Percentiles rank a stretch among this genome's conserved stretches.
Evolutionary conservation across 1,140 invertebrate species (phyloP).

Genomic region (Lethocerus indicus): DNA sequence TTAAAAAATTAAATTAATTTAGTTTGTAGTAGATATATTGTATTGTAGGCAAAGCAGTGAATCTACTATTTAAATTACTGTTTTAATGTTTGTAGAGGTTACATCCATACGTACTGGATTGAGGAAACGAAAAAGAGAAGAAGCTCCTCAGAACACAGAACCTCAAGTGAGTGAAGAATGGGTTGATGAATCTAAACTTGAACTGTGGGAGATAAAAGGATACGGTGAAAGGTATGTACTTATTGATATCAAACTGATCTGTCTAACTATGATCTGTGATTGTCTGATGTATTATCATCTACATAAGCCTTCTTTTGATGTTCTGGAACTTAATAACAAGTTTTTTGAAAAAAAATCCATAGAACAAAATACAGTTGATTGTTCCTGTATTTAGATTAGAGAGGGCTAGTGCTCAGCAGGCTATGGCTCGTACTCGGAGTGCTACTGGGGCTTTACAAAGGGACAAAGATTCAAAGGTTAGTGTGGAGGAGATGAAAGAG

Average conservation of each 20-base stretch:
- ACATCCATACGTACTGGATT: constrained; percentile 85
- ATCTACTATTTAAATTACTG: neutral
- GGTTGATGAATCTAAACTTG: constrained; percentile 90
- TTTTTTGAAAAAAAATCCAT: constrained; percentile 19
- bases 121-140: constrained; percentile 75
- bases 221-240: constrained; percentile 56
- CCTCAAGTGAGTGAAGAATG: constrained; percentile 85
- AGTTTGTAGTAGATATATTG: neutral
- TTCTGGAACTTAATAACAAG: neutral
- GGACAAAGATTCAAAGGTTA: constrained; percentile 29
- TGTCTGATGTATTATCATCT: neutral
- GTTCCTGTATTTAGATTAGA: constrained; percentile 31
- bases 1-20: no score
- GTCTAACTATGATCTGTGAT: no score
- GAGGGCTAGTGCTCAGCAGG: constrained; percentile 39
- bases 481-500: constrained; percentile 69
- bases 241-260: neutral
- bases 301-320: neutral
- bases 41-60: neutral
- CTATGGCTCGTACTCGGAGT: constrained; percentile 44
- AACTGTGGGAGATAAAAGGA: constrained; percentile 92
- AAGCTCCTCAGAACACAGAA: constrained; percentile 76
- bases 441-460: constrained; percentile 30
- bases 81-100: constrained; percentile 43
- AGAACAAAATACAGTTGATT: constrained; percentile 15